Evolutionary conservation across 2,888 invertebrate genomes (phyloP).

Genomic region (Priocnemis perturbator): DNA sequence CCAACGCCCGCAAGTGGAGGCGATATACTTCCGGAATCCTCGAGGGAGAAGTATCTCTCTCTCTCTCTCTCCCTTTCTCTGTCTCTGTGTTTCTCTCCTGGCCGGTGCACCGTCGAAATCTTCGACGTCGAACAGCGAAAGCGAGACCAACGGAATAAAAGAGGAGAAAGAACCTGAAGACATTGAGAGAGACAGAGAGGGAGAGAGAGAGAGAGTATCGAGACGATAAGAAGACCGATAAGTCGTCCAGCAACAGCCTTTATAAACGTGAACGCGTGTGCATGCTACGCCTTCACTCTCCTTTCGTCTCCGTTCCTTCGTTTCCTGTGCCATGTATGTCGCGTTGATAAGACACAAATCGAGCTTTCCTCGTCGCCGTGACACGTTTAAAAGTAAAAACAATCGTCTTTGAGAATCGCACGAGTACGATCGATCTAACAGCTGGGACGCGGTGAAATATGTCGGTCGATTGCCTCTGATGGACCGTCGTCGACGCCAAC

Average conservation of each 20-base stretch:
- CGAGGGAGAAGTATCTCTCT: slow-evolving; percentile 22
- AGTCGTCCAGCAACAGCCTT: slow-evolving; percentile 1
- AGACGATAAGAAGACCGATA: slow-evolving; percentile 1
- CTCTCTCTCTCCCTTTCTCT: background rate
- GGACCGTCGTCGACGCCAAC: too few species aligned
- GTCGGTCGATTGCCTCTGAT: too few species aligned
- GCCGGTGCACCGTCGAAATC: background rate
- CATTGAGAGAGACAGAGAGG: background rate
- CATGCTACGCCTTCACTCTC: background rate
- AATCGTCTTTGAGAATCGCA: background rate
- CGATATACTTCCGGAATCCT: slow-evolving; percentile 39
- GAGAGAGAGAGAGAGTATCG: slow-evolving; percentile 13
- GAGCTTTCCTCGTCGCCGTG: slow-evolving; percentile 19
- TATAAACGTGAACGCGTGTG: too few species aligned
- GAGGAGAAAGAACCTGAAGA: background rate
- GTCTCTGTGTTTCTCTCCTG: too few species aligned
- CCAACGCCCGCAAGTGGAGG: slow-evolving; percentile 65
- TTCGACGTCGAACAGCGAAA: slow-evolving; percentile 15
- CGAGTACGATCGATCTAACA: too few species aligned
- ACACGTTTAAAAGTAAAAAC: background rate
- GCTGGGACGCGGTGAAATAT: too few species aligned
- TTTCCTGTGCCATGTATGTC: slow-evolving; percentile 10
- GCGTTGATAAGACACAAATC: too few species aligned
- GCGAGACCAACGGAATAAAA: background rate
- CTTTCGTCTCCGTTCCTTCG: slow-evolving; percentile 17